These are phyloP conservation scores for Oryzias woworae DNA, from an alignment of 2,113 vertebrate species.

Conservation along the genomic window DNA sequence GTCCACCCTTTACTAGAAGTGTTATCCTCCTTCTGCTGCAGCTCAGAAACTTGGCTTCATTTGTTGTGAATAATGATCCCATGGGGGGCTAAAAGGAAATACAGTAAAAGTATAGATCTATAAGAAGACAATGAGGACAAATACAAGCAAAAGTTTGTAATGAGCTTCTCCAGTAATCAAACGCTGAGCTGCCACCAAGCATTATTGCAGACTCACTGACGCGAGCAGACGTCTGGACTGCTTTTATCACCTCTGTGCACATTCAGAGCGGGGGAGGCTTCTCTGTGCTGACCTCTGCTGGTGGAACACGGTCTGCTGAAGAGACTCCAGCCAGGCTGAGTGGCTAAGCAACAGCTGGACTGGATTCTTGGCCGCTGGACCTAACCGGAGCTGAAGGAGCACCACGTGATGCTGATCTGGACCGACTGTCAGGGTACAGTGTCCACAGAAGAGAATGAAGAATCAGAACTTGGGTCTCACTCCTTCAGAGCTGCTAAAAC, in stretches of 20 bases:
- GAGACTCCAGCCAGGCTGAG: background rate
- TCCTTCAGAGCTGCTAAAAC: too few species aligned
- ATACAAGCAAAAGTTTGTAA: conserved; percentile 37
- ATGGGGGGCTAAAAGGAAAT: conserved; percentile 13
- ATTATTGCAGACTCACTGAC: conserved; percentile 42
- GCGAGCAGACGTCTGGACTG: conserved; percentile 2
- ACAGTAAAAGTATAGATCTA: conserved; percentile 8
- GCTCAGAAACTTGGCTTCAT: conserved; percentile 45
- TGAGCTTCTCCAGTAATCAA: conserved; percentile 18
- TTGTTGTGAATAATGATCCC: conserved; percentile 40
- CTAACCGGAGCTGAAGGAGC: too few species aligned
- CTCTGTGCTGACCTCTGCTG: conserved; percentile 18
- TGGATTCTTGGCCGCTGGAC: too few species aligned
- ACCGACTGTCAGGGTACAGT: too few species aligned
- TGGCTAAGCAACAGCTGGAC: too few species aligned
- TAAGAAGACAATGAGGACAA: background rate
- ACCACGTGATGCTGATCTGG: too few species aligned
- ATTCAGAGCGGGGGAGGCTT: background rate
- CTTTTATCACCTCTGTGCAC: conserved; percentile 28
- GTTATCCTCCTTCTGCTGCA: conserved; percentile 31
- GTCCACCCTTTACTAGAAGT: conserved; percentile 34
- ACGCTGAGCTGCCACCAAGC: conserved; percentile 49
- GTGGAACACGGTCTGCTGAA: background rate
- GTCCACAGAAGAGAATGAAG: too few species aligned
- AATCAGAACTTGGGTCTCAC: too few species aligned